Conservation (phyloP, 2,797 vertebrate species). For the Anabacerthia variegaticeps region DNA sequence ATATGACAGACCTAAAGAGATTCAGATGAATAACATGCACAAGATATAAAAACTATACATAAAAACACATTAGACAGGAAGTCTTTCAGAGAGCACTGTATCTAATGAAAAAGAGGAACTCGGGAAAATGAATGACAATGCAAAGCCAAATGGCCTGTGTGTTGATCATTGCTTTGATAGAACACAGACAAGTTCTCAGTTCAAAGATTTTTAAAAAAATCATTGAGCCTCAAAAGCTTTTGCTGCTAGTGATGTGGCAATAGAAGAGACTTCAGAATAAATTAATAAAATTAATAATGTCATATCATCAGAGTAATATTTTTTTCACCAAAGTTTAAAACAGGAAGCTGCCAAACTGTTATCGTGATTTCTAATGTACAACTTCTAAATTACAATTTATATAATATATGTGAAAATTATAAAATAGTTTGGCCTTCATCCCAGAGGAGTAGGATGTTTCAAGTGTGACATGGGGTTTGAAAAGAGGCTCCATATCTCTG, state of each 20-base stretch:
- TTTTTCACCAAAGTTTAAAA: not conserved
- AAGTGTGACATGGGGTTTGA: not conserved
- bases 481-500: not conserved
- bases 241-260: not conserved
- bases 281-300: not conserved
- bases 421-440: not conserved
- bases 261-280: not conserved
- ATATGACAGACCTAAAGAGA: not conserved
- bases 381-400: not conserved
- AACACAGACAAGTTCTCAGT: not conserved
- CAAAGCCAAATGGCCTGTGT: not conserved
- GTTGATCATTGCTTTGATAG: not conserved
- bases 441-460: not conserved
- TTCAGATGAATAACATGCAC: not conserved
- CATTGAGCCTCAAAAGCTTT: not conserved
- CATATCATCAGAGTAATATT: not conserved
- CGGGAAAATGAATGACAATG: not conserved
- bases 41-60: not conserved
- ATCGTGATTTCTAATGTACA: not conserved
- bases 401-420: not conserved
- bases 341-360: not conserved
- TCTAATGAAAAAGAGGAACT: not conserved
- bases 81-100: not conserved
- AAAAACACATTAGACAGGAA: not conserved
- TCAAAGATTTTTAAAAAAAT: not conserved